phyloP scores from a whole-genome alignment of 2,888 invertebrate genomes.

The Ischnus inquisitorius region DNA sequence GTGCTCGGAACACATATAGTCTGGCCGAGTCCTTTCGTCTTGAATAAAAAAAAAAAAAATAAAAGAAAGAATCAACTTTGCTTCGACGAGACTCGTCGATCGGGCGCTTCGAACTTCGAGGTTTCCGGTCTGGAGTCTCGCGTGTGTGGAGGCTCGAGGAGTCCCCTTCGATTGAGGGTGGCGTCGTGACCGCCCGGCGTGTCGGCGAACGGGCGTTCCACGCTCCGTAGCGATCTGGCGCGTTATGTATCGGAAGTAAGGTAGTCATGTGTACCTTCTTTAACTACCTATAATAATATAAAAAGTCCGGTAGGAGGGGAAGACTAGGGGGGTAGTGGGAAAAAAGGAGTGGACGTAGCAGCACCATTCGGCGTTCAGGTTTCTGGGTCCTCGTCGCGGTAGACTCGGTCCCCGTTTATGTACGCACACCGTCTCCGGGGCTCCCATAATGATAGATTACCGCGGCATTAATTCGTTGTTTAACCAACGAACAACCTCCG shows the following conservation, averaged over 20 bases:
- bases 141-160: background rate
- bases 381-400: conserved; percentile 45
- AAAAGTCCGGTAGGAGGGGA: background rate
- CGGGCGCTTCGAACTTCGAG: conserved; percentile 34
- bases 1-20: conserved; percentile 67
- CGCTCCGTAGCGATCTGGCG: conserved; percentile 34
- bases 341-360: conserved; percentile 57
- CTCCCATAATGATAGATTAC: conserved; percentile 79
- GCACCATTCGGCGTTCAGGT: conserved; percentile 23
- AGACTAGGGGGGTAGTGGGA: conserved; percentile 38
- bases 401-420: conserved; percentile 73
- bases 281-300: conserved; percentile 41
- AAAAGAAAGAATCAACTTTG: conserved; percentile 18
- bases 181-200: conserved; percentile 55
- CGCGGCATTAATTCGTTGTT: conserved; percentile 81
- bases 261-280: conserved; percentile 48
- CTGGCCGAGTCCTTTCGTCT: conserved; percentile 22
- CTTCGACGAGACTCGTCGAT: conserved; percentile 1
- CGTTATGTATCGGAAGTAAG: conserved; percentile 57
- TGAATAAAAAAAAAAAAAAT: conserved; percentile 19
- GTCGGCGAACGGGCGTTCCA: conserved; percentile 55
- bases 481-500: conserved; percentile 81
- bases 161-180: conserved; percentile 38
- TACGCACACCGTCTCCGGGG: conserved; percentile 69
- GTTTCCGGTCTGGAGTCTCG: conserved; percentile 34